phyloP scores from a whole-genome alignment of 2,797 vertebrate genomes.

The Schizopygopsis malacanthus region DNA sequence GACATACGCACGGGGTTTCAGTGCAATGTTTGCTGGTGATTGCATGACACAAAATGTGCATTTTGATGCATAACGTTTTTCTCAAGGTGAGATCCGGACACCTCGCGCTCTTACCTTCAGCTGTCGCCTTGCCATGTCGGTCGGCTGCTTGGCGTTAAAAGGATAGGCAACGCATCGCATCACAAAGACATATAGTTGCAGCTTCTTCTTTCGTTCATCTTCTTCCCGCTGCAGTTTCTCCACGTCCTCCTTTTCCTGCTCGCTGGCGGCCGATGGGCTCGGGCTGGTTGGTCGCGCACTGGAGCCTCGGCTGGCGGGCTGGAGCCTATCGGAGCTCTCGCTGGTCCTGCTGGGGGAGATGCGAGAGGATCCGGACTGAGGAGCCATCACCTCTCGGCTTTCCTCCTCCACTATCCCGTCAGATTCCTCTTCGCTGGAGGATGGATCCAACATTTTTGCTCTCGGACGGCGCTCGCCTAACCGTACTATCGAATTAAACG shows the following conservation, averaged over 20 bases:
- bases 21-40: not conserved
- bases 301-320: slow-evolving; percentile 86
- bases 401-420: slow-evolving; percentile 97
- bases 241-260: slow-evolving; percentile 95
- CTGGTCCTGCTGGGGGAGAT: slow-evolving; percentile 92
- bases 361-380: slow-evolving; percentile 86
- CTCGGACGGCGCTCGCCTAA: slow-evolving; percentile 54
- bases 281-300: slow-evolving; percentile 93
- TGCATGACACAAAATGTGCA: not conserved
- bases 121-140: slow-evolving; percentile 98
- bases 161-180: slow-evolving; percentile 98
- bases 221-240: slow-evolving; percentile 96
- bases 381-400: slow-evolving; percentile 90
- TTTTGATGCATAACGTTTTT: slow-evolving; percentile 61
- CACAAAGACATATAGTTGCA: slow-evolving; percentile 98
- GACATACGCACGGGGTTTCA: not conserved
- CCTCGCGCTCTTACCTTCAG: slow-evolving; percentile 88
- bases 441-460: slow-evolving; percentile 92
- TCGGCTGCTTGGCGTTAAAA: slow-evolving; percentile 98
- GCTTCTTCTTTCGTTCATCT: slow-evolving; percentile 95
- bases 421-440: slow-evolving; percentile 97
- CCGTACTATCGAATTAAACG: slow-evolving; percentile 55
- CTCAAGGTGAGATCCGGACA: slow-evolving; percentile 63
- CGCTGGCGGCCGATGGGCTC: slow-evolving; percentile 94
- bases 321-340: slow-evolving; percentile 88